phyloP scores from a whole-genome alignment of 2,888 invertebrate species.

The Caenorhabditis japonica region DNA sequence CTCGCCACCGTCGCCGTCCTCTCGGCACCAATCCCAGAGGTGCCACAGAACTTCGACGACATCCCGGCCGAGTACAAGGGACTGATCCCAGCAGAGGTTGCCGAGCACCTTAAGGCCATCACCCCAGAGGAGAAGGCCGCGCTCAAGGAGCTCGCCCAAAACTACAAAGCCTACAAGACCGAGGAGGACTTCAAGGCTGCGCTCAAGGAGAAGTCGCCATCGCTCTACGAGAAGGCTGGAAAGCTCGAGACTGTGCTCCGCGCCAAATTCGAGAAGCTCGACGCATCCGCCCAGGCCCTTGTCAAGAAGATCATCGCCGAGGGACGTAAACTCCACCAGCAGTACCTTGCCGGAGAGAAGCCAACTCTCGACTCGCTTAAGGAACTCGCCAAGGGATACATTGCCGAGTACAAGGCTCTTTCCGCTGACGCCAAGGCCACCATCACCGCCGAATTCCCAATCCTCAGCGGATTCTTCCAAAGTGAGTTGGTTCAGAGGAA shows the following conservation, averaged over 20 bases:
- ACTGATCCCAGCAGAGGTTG: constrained; percentile 73
- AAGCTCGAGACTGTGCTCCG: constrained; percentile 64
- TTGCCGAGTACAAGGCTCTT: constrained; percentile 66
- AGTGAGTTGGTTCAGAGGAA: too few relatives aligned
- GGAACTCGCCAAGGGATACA: constrained; percentile 54
- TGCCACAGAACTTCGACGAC: constrained; percentile 64
- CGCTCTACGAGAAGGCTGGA: constrained; percentile 69
- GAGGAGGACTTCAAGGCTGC: constrained; percentile 68
- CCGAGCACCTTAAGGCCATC: constrained; percentile 71
- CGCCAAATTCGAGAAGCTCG: constrained; percentile 65
- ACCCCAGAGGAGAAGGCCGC: constrained; percentile 72
- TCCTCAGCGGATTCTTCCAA: constrained; percentile 70
- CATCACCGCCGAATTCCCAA: constrained; percentile 70
- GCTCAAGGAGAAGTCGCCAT: constrained; percentile 71
- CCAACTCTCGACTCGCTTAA: constrained; percentile 68
- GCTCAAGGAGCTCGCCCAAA: constrained; percentile 72
- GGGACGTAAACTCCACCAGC: constrained; percentile 66
- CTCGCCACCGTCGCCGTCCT: constrained; percentile 58
- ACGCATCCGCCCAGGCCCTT: constrained; percentile 69
- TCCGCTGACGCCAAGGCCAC: constrained; percentile 69
- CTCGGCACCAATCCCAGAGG: constrained; percentile 65
- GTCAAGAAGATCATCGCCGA: constrained; percentile 69
- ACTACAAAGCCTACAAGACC: constrained; percentile 63
- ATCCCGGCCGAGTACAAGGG: constrained; percentile 73
- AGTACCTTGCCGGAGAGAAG: constrained; percentile 69